phyloP scores from a whole-genome alignment of 2,113 vertebrate species.

The Cyprinodon brontotheroides region DNA sequence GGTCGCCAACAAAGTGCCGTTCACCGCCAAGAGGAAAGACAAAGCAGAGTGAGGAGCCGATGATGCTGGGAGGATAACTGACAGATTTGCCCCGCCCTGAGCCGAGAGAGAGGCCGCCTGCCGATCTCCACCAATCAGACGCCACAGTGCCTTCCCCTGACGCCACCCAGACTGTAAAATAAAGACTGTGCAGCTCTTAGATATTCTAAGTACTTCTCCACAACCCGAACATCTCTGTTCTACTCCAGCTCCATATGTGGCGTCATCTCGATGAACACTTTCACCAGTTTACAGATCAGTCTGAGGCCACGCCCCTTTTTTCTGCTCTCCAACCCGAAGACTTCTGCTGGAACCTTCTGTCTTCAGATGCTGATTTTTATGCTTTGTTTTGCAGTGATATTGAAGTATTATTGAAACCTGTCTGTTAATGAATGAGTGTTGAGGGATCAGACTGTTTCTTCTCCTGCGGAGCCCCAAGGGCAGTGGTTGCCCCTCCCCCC shows the following conservation, averaged over 20 bases:
- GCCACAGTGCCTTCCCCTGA: constrained; percentile 42
- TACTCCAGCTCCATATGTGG: constrained; percentile 1
- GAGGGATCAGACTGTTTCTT: background rate
- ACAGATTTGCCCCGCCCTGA: constrained; percentile 56
- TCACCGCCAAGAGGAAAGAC: constrained; percentile 81
- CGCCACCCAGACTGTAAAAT: constrained; percentile 10
- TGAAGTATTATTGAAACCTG: constrained; percentile 31
- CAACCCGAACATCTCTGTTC: background rate
- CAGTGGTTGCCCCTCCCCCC: no score
- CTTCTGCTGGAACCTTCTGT: constrained; percentile 27
- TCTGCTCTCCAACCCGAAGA: constrained; percentile 20
- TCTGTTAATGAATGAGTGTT: constrained; percentile 2
- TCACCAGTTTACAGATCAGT: constrained; percentile 39
- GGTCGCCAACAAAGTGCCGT: constrained; percentile 80
- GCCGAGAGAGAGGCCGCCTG: constrained; percentile 44
- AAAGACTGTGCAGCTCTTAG: constrained; percentile 16
- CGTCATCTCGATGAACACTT: constrained; percentile 25
- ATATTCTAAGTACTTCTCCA: constrained; percentile 17
- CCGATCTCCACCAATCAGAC: constrained; percentile 51
- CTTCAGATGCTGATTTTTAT: constrained; percentile 36
- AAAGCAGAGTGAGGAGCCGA: constrained; percentile 78
- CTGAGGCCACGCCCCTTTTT: constrained; percentile 14
- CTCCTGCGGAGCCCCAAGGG: background rate
- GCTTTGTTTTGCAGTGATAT: constrained; percentile 15
- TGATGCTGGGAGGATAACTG: constrained; percentile 19